Percentiles rank a stretch among this genome's conserved stretches.
Conservation (phyloP, 2,113 vertebrate genomes). For the Halcyon malimbica region DNA sequence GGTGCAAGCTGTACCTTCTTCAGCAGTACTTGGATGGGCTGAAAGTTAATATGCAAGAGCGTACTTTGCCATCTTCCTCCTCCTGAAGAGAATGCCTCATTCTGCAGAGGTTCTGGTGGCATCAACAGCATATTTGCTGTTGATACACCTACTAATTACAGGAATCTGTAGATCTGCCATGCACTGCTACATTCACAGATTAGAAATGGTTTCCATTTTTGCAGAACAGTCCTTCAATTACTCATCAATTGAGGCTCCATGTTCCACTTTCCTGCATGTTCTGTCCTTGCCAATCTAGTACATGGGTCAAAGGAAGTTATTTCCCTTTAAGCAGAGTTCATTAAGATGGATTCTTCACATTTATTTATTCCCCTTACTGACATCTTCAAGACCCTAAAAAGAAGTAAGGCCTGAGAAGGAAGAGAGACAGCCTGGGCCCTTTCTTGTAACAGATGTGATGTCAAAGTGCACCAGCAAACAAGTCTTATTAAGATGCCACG, state of each 20-base stretch:
- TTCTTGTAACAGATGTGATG: not conserved
- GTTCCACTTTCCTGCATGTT: not conserved
- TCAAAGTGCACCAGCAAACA: not conserved
- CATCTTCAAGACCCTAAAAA: not conserved
- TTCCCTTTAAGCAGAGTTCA: not conserved
- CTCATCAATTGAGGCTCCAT: not conserved
- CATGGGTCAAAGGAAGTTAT: not conserved
- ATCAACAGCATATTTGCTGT: not conserved
- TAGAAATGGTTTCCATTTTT: slow-evolving; percentile 16
- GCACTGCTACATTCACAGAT: not conserved
- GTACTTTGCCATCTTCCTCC: not conserved
- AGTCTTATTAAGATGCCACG: not conserved
- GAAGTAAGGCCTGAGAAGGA: not conserved
- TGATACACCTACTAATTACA: not conserved
- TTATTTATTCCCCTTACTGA: not conserved
- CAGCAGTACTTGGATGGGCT: not conserved
- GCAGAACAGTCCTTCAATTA: not conserved
- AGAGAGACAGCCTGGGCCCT: not conserved
- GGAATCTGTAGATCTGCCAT: not conserved
- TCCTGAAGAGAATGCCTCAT: not conserved
- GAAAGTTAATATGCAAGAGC: not conserved
- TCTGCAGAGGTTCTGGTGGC: not conserved
- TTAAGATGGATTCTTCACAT: not conserved
- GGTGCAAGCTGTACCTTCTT: not conserved
- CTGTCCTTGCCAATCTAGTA: not conserved